Conservation (phyloP, 2,888 invertebrate genomes). For the Drosophila paramelanica region DNA sequence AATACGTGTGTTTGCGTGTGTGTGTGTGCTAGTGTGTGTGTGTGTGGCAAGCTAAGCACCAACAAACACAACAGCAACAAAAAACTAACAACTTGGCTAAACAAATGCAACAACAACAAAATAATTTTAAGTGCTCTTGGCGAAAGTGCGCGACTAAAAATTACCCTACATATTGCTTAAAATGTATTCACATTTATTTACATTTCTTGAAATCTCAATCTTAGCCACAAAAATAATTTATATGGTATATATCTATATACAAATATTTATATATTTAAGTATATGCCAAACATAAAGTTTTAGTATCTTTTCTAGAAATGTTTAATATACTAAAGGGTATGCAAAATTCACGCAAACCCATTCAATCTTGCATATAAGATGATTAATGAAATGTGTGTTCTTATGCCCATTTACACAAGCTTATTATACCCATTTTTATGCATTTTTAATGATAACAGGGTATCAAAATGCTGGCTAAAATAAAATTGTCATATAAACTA, state of each 20-base stretch:
- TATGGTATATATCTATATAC: no score
- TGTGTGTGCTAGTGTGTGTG: constrained; percentile 13
- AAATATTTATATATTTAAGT: no score
- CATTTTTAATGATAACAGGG: constrained; percentile 6
- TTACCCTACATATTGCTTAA: not conserved
- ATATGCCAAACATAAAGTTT: no score
- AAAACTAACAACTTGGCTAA: constrained; percentile 46
- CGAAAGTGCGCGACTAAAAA: not conserved
- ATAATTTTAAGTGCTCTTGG: constrained; percentile 4
- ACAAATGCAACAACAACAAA: constrained; percentile 23
- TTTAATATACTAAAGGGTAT: no score
- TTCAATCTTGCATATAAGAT: no score
- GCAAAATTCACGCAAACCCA: no score
- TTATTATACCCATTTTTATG: not conserved
- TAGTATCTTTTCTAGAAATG: no score
- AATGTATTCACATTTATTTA: no score
- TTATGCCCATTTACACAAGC: no score
- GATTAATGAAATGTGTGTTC: no score
- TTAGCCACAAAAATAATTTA: no score
- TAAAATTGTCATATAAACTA: constrained; percentile 66
- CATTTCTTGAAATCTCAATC: no score
- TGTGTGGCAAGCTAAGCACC: constrained; percentile 19
- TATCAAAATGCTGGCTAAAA: constrained; percentile 45
- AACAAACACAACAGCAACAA: constrained; percentile 33
- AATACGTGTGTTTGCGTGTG: not conserved